A percentile compares a stretch with the other conserved stretches of the same genome.
phyloP scores from a whole-genome alignment of 2,888 invertebrate genomes.

The Eupithecia insigniata region DNA sequence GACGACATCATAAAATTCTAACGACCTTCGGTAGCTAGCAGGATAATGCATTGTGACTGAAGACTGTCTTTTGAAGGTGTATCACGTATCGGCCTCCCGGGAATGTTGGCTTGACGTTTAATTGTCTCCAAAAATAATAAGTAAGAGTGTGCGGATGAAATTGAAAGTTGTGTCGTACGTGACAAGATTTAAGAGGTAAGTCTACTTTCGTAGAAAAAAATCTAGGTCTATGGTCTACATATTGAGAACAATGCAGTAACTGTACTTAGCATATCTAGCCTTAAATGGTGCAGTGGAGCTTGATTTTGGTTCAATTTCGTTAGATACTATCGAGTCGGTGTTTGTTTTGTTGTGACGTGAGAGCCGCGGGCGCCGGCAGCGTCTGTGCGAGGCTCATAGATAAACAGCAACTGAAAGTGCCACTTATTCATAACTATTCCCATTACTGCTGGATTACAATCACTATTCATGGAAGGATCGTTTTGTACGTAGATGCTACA shows the following conservation, averaged over 20 bases:
- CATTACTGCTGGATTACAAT: constrained; percentile 32
- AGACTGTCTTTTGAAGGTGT: constrained; percentile 61
- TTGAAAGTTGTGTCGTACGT: constrained; percentile 55
- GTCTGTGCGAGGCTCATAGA: constrained; percentile 44
- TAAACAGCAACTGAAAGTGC: constrained; percentile 44
- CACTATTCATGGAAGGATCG: constrained; percentile 6
- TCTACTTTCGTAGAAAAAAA: no score
- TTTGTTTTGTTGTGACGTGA: constrained; percentile 75
- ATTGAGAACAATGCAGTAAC: constrained; percentile 38
- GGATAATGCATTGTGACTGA: constrained; percentile 43
- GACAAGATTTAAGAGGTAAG: constrained; percentile 54
- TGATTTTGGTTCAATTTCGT: constrained; percentile 70
- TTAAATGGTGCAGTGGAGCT: constrained; percentile 60
- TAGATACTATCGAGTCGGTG: constrained; percentile 61
- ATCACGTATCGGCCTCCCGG: constrained; percentile 59
- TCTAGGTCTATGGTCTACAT: no score
- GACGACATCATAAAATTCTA: constrained; percentile 54
- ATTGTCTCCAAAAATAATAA: constrained; percentile 53
- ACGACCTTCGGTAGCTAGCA: constrained; percentile 53
- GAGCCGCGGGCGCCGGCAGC: constrained; percentile 68
- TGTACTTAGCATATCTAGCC: constrained; percentile 43
- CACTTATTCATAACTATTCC: constrained; percentile 36
- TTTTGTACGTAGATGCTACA: neutral
- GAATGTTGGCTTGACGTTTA: constrained; percentile 41
- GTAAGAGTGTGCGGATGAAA: constrained; percentile 52